Evolutionary conservation across 2,113 vertebrate species (phyloP), one percentile per base, ranked within the genome.

Genomic region (Cichladusa arquata): DNA sequence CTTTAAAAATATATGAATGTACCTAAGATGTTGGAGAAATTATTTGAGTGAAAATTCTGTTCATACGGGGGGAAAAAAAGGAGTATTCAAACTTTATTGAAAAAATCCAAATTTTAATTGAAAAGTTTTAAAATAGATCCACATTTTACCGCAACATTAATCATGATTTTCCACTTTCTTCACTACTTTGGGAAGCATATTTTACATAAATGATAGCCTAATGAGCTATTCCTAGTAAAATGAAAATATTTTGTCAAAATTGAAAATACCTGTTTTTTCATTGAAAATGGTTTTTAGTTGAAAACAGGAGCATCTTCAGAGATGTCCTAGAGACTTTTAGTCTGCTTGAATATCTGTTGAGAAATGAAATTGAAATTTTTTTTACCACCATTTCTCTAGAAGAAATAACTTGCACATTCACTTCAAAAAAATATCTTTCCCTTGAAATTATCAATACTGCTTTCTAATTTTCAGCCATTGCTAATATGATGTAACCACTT

Each of bases 1-100:
- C 76, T 95, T 93, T 77, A 66, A 24, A 94, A 94, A 76, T 56
- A 70, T 38, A 54, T 58, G 60, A 81, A 93, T 60, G 65, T 77
- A 60, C 20, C 57, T 79, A 93, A 87, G 86, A 56, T 40, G n/a
- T 83, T n/a, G 24, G 36, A 90, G 67, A 34, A 33, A 76, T 91
- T 22, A 12, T 87, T 38, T 86, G 56, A 82, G 25, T 87, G 86
- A 60, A 81, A 93, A 86, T 86, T n/a, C 50, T 70, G 34, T 81
- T 82, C 47, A 38, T 57, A 24, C 0, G 17, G 28, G 31, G 20
- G 5, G 16, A 19, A 34, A 47, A 33, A 48, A 76, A 50, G 29
- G 48, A 93, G 76, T 60, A 61, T 65, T 83, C 25, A 44, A 18
- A 16, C 19, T 56, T 82, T 62, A 33, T 65, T 67, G 56, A 88